Evolutionary conservation across 2,797 vertebrate genomes (phyloP).

Genomic region (Mergus octosetaceus): DNA sequence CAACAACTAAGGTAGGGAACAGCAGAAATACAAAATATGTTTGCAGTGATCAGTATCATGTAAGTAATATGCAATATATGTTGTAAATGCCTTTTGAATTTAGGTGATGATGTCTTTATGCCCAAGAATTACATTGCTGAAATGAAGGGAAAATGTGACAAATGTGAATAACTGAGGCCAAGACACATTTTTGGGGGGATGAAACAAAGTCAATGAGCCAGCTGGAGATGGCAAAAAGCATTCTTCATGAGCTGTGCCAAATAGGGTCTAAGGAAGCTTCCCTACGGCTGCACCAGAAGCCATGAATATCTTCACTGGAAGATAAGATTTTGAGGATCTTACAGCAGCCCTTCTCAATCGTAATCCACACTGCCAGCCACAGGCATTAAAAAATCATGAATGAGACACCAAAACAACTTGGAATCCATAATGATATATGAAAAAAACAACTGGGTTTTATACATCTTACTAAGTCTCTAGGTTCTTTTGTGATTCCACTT

Average conservation of each 20-base stretch:
- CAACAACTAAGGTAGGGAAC: neutral
- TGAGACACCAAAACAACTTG: neutral
- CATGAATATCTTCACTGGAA: neutral
- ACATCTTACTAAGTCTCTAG: neutral
- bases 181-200: neutral
- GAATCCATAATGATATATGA: neutral
- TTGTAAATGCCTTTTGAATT: neutral
- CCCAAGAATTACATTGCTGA: neutral
- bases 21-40: neutral
- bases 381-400: neutral
- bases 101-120: neutral
- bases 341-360: neutral
- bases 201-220: constrained; percentile 24
- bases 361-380: neutral
- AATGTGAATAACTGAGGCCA: constrained; percentile 7
- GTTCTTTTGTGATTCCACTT: neutral
- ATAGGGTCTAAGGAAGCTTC: constrained; percentile 24
- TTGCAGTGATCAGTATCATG: neutral
- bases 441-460: rapidly evolving
- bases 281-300: constrained; percentile 14
- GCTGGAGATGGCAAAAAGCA: constrained; percentile 34
- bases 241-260: constrained; percentile 19
- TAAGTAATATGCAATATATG: neutral
- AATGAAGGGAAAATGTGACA: neutral
- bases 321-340: neutral